phyloP scores from a whole-genome alignment of 2,113 vertebrate genomes.

The Corvus cornix region DNA sequence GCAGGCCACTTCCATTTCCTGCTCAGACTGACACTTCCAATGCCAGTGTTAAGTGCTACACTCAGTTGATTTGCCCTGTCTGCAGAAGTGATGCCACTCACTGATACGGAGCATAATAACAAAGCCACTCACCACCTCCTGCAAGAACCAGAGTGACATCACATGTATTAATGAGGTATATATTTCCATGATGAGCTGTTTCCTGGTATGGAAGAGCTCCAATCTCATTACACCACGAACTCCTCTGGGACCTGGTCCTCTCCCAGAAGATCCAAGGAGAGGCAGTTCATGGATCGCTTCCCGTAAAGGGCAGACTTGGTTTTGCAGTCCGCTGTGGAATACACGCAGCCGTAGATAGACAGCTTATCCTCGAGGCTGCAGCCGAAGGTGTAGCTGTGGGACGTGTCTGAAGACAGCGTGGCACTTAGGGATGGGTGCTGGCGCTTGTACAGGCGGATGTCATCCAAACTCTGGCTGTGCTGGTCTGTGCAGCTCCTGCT shows the following conservation, averaged over 20 bases:
- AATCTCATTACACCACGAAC: conserved; percentile 76
- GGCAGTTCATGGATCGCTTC: conserved; percentile 79
- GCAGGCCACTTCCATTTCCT: background rate
- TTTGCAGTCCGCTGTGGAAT: conserved; percentile 70
- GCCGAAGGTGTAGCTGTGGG: conserved; percentile 79
- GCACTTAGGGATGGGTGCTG: conserved; percentile 49
- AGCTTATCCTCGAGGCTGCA: conserved; percentile 66
- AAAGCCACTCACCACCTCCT: background rate
- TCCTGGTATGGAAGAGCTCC: background rate
- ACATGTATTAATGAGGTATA: conserved; percentile 48
- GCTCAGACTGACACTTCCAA: background rate
- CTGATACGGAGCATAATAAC: background rate
- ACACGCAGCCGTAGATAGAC: conserved; percentile 61
- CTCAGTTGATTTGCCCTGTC: background rate
- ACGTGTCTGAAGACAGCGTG: conserved; percentile 68
- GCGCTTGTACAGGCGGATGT: conserved; percentile 67
- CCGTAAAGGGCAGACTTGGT: conserved; percentile 78
- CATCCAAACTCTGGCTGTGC: conserved; percentile 81
- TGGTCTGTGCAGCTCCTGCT: conserved; percentile 52
- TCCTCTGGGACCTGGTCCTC: conserved; percentile 80
- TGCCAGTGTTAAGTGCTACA: conserved; percentile 2
- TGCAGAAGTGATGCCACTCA: background rate
- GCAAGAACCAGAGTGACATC: conserved; percentile 27
- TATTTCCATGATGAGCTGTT: conserved; percentile 19
- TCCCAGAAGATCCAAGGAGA: conserved; percentile 79